These are phyloP conservation scores for Esox lucius DNA, from an alignment of 2,797 vertebrate genomes.

Conservation along the genomic window DNA sequence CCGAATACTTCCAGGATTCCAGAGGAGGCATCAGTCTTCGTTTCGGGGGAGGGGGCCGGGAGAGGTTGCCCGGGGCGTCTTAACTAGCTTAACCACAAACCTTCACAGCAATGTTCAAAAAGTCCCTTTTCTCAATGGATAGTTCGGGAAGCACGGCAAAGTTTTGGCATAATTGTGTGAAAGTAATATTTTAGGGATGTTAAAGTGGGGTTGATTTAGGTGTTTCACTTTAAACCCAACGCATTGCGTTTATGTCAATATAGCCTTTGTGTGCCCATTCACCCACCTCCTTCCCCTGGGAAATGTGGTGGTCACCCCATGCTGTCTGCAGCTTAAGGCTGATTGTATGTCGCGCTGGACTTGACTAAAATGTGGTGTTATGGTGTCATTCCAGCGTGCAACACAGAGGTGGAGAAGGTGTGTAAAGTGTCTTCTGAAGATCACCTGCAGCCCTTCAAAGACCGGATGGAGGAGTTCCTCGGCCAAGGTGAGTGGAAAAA, in stretches of 20 bases:
- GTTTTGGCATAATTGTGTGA: background rate
- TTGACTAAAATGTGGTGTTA: too few relatives aligned
- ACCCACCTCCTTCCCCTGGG: background rate
- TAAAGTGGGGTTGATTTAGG: background rate
- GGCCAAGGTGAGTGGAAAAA: conserved; percentile 79
- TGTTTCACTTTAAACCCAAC: background rate
- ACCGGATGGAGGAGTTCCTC: conserved; percentile 92
- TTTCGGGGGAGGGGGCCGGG: background rate
- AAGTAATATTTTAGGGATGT: background rate
- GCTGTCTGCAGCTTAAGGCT: too few relatives aligned
- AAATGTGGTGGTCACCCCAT: background rate
- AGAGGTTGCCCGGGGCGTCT: background rate
- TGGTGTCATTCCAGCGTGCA: conserved; percentile 76
- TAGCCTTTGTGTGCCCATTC: background rate
- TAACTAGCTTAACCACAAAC: background rate
- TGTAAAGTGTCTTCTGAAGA: conserved; percentile 87
- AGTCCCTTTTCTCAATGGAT: conserved; percentile 7
- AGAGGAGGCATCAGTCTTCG: conserved; percentile 16
- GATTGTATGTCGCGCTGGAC: background rate
- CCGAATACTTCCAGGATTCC: conserved; percentile 12
- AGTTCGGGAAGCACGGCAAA: too few relatives aligned
- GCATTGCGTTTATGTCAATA: background rate
- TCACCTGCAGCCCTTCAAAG: conserved; percentile 93
- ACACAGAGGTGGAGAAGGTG: conserved; percentile 89
- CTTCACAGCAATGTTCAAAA: background rate